Percentiles rank a stretch among this genome's conserved stretches.
phyloP scores from a whole-genome alignment of 2,797 vertebrate species.

The Acanthurus leucopareius region DNA sequence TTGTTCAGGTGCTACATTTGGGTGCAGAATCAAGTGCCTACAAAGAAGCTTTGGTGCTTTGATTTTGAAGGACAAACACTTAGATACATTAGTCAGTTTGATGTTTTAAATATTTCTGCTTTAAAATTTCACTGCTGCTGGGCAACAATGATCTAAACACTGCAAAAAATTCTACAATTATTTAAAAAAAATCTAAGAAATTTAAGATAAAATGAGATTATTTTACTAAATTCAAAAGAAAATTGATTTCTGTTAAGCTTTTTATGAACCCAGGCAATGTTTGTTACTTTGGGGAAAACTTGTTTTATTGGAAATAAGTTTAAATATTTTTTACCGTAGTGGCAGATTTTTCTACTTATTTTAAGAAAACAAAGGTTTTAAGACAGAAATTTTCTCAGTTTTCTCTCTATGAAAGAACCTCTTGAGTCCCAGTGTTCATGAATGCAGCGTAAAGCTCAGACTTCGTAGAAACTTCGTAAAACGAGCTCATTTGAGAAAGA shows the following conservation, averaged over 20 bases:
- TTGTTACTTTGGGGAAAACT: neutral
- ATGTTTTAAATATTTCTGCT: neutral
- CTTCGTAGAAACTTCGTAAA: neutral
- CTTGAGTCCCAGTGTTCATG: neutral
- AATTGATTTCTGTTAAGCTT: neutral
- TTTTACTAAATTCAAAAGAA: neutral
- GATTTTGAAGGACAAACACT: neutral
- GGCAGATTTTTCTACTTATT: neutral
- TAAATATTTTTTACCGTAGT: no score
- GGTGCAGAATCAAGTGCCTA: neutral
- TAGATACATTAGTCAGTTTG: neutral
- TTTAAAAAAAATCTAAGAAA: no score
- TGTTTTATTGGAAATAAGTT: neutral
- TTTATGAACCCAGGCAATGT: no score
- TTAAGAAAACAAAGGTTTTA: neutral
- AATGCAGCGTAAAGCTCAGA: neutral
- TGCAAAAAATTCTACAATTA: neutral
- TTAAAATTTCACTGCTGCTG: neutral
- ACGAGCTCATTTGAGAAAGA: neutral
- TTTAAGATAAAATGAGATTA: neutral
- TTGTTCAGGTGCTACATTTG: no score
- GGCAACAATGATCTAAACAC: neutral
- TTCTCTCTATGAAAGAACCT: neutral
- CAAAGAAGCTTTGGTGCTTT: neutral
- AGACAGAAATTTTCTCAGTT: no score